These are phyloP conservation scores for Coptodon rendalli DNA, from an alignment of 2,113 vertebrate genomes.

Conservation along the genomic window DNA sequence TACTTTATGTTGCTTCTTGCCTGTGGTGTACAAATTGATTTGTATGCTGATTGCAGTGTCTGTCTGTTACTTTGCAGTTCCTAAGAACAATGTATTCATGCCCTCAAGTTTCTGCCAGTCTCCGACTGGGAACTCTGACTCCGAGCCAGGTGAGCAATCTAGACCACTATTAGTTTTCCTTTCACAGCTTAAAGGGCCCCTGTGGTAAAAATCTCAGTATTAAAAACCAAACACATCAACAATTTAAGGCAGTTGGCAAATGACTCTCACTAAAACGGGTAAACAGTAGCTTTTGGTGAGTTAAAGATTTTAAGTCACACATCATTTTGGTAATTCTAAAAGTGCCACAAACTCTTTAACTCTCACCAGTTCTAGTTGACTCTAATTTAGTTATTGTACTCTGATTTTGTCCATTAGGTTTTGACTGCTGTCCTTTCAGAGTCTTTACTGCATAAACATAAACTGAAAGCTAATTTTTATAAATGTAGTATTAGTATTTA, in stretches of 20 bases:
- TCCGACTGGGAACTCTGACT: conserved; percentile 90
- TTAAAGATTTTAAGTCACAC: neutral
- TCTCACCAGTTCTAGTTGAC: neutral
- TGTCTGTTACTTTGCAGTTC: conserved; percentile 72
- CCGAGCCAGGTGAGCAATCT: conserved; percentile 82
- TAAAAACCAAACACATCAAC: neutral
- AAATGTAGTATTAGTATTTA: neutral
- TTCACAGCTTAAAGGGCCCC: neutral
- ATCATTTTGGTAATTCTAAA: neutral
- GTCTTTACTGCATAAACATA: neutral
- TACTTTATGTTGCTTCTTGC: neutral
- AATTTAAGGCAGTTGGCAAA: neutral
- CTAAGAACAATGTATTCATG: conserved; percentile 97
- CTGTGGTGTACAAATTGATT: conserved; percentile 41
- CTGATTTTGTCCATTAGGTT: neutral
- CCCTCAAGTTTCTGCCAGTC: conserved; percentile 92
- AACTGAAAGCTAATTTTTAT: neutral
- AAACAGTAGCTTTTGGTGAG: neutral
- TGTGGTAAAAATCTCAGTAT: neutral
- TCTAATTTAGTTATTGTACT: neutral
- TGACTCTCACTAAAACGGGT: neutral
- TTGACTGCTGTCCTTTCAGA: neutral
- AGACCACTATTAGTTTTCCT: neutral
- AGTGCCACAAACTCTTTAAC: neutral
- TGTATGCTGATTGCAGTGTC: conserved; percentile 49